phyloP scores from a whole-genome alignment of 37 sponge, comb jelly and placozoan species.

The Halisarca cf. caerulea region DNA sequence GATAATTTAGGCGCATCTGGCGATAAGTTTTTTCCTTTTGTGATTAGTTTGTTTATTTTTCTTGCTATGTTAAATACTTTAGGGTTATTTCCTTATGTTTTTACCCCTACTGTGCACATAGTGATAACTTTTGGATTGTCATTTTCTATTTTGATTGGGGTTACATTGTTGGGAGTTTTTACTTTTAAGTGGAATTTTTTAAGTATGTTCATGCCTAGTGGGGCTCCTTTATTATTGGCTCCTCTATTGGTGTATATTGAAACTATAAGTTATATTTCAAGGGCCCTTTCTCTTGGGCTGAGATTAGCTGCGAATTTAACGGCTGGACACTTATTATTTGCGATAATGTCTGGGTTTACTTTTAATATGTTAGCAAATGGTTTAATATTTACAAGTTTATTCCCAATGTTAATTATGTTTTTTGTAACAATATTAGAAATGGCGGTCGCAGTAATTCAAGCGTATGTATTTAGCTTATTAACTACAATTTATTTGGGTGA shows the following conservation, averaged over 20 bases:
- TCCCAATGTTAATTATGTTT: constrained; percentile 54
- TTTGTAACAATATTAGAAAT: constrained; percentile 76
- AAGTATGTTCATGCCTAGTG: constrained; percentile 73
- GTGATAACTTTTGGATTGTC: constrained; percentile 75
- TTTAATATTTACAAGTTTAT: constrained; percentile 39
- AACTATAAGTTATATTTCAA: constrained; percentile 62
- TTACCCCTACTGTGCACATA: constrained; percentile 75
- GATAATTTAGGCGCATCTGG: constrained; percentile 71
- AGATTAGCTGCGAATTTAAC: constrained; percentile 78
- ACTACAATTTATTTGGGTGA: constrained; percentile 74
- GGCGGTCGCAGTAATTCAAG: constrained; percentile 79
- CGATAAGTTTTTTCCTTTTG: constrained; percentile 65
- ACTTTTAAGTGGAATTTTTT: constrained; percentile 57
- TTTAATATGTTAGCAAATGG: constrained; percentile 67
- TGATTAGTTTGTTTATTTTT: constrained; percentile 71
- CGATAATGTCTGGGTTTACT: constrained; percentile 79
- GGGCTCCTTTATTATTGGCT: constrained; percentile 66
- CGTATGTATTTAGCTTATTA: constrained; percentile 77
- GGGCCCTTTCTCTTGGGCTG: constrained; percentile 76
- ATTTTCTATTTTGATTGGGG: constrained; percentile 67
- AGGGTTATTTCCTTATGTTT: constrained; percentile 79
- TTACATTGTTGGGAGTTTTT: constrained; percentile 57
- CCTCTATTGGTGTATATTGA: constrained; percentile 67
- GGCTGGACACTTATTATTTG: constrained; percentile 85
- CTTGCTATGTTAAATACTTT: constrained; percentile 67